A percentile compares a stretch with the other conserved stretches of the same genome.
Conservation (phyloP, 1,140 invertebrate species). For the Papilio machaon region DNA sequence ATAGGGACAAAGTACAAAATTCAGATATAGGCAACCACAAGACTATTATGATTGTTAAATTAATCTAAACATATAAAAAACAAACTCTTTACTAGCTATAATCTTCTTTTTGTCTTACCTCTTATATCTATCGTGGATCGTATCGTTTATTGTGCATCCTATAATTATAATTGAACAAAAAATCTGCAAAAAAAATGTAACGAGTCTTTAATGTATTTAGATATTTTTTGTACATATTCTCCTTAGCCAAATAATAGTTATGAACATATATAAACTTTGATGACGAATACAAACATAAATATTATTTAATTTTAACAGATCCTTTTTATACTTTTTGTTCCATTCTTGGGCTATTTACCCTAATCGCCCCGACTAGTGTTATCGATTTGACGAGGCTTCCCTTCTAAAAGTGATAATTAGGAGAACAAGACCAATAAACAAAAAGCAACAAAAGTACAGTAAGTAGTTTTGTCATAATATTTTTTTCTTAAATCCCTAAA, state of each 20-base stretch:
- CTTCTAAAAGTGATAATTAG: too few relatives aligned
- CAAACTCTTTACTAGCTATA: background rate
- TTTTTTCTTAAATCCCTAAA: background rate
- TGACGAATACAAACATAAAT: too few relatives aligned
- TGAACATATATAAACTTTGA: too few relatives aligned
- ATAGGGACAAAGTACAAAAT: background rate
- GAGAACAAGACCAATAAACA: too few relatives aligned
- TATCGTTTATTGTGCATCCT: constrained; percentile 18
- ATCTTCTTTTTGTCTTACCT: constrained; percentile 7
- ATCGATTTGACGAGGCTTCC: background rate
- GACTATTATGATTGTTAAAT: background rate
- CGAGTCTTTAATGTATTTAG: constrained; percentile 9
- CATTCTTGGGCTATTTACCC: background rate
- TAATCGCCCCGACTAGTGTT: background rate
- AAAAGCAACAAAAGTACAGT: too few relatives aligned
- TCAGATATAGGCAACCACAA: background rate
- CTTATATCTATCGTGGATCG: background rate
- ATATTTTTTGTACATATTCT: background rate
- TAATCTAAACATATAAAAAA: background rate
- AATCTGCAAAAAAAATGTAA: background rate
- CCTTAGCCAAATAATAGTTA: background rate
- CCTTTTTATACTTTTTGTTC: background rate
- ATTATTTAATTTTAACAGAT: too few relatives aligned
- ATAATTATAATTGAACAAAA: background rate
- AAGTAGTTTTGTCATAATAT: background rate